phyloP scores from a whole-genome alignment of 2,113 vertebrate species.

The Daboia siamensis region DNA sequence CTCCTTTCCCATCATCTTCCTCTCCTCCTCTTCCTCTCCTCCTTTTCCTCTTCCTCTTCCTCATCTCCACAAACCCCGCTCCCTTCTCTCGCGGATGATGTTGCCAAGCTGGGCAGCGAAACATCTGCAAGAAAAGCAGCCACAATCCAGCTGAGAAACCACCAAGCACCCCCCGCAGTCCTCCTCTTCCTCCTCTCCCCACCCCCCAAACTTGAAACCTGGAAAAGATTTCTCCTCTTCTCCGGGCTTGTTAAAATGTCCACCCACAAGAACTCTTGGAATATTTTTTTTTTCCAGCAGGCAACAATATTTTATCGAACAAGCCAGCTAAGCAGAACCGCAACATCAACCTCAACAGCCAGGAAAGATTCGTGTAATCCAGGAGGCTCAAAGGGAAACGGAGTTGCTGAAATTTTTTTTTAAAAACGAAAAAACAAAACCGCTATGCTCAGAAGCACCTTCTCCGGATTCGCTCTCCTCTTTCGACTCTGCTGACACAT shows the following conservation, averaged over 20 bases:
- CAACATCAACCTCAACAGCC: slow-evolving; percentile 27
- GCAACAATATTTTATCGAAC: slow-evolving; percentile 43
- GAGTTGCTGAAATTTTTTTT: not conserved
- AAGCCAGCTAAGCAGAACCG: slow-evolving; percentile 10
- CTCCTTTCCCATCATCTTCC: no score
- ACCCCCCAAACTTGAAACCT: no score
- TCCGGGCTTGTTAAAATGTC: not conserved
- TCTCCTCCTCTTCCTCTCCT: no score
- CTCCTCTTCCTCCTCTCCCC: no score
- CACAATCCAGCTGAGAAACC: no score
- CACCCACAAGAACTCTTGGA: slow-evolving; percentile 23
- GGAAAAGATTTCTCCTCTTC: not conserved
- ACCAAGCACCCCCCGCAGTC: no score
- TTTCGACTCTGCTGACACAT: not conserved
- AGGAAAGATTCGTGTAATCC: slow-evolving; percentile 7
- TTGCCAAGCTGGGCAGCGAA: no score
- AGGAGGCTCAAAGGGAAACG: not conserved
- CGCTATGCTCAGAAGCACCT: not conserved
- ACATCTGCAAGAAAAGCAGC: no score
- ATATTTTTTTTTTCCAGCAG: slow-evolving; percentile 27
- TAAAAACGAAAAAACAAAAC: not conserved
- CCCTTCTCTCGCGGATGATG: no score
- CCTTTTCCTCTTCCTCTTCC: no score
- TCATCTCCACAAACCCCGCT: no score
- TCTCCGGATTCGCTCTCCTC: not conserved